These are phyloP conservation scores for Troides oblongomaculatus DNA, from an alignment of 2,888 invertebrate genomes.

Conservation along the genomic window DNA sequence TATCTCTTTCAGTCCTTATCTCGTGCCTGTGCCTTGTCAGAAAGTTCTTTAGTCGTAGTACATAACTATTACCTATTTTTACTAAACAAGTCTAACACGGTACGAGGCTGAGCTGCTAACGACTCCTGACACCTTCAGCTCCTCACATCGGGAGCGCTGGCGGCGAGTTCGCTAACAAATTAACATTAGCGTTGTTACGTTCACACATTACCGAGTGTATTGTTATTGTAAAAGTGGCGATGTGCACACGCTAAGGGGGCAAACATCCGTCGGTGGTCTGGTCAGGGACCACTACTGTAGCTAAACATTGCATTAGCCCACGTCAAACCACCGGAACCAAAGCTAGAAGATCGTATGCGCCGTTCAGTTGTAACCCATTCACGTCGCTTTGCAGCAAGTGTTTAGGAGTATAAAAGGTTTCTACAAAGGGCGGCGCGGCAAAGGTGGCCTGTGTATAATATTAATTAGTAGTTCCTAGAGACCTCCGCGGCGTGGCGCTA, in stretches of 20 bases:
- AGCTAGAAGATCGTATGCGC: conserved; percentile 44
- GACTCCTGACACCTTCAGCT: not conserved
- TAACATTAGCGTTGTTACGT: conserved; percentile 28
- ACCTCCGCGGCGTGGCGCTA: conserved; percentile 74
- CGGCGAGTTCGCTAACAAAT: conserved; percentile 13
- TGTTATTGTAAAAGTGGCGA: conserved; percentile 56
- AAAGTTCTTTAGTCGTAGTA: no score
- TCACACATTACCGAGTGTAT: conserved; percentile 51
- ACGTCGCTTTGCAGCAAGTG: not conserved
- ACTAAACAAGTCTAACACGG: no score
- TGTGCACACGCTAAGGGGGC: conserved; percentile 46
- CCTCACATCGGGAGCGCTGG: no score
- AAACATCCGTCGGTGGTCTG: conserved; percentile 74
- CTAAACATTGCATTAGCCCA: conserved; percentile 25
- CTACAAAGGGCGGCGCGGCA: conserved; percentile 58
- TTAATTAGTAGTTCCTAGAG: conserved; percentile 62
- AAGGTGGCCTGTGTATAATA: conserved; percentile 63
- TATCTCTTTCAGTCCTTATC: no score
- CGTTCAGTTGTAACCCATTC: not conserved
- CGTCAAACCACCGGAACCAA: conserved; percentile 13
- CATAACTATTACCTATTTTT: no score
- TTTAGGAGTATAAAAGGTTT: conserved; percentile 47
- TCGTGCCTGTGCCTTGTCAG: no score
- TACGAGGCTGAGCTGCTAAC: no score
- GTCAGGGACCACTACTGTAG: conserved; percentile 45